These are phyloP conservation scores for Hypsopygia costalis DNA, from an alignment of 2,888 invertebrate species.

Conservation along the genomic window DNA sequence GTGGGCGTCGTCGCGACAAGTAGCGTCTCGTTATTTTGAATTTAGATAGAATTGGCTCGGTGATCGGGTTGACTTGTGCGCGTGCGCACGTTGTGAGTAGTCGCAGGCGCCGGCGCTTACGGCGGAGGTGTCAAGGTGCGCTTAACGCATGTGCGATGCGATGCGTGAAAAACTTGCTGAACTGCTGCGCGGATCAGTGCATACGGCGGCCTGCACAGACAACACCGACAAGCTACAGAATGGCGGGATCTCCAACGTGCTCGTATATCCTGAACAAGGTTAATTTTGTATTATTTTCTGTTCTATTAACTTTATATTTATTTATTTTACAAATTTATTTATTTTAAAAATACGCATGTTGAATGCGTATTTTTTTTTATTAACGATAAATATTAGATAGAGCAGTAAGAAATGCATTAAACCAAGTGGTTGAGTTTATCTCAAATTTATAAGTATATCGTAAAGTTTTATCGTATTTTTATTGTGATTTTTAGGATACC, in stretches of 20 bases:
- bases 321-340: too few species aligned
- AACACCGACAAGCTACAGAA: conserved; percentile 58
- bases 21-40: conserved; percentile 35
- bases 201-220: conserved; percentile 43
- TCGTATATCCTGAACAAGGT: conserved; percentile 66
- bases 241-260: conserved; percentile 52
- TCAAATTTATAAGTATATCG: too few species aligned
- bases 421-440: too few species aligned
- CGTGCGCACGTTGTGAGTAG: conserved; percentile 23
- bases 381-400: too few species aligned
- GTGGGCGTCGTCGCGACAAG: conserved; percentile 30
- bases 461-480: too few species aligned
- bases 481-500: too few species aligned
- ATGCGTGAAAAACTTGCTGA: conserved; percentile 72
- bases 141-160: conserved; percentile 64
- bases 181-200: conserved; percentile 57
- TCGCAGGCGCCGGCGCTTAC: conserved; percentile 48
- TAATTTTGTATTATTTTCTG: conserved; percentile 8
- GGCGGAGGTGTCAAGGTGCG: conserved; percentile 26
- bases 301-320: conserved; percentile 3
- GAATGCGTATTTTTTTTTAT: too few species aligned
- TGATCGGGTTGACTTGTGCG: conserved; percentile 17
- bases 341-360: too few species aligned
- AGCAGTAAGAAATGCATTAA: too few species aligned
- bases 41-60: conserved; percentile 28